A percentile compares a stretch with the other conserved stretches of the same genome.
These are phyloP conservation scores for Temnopleurus reevesii DNA, from an alignment of 53 echinoderm and acorn worm species.

Conservation along the genomic window DNA sequence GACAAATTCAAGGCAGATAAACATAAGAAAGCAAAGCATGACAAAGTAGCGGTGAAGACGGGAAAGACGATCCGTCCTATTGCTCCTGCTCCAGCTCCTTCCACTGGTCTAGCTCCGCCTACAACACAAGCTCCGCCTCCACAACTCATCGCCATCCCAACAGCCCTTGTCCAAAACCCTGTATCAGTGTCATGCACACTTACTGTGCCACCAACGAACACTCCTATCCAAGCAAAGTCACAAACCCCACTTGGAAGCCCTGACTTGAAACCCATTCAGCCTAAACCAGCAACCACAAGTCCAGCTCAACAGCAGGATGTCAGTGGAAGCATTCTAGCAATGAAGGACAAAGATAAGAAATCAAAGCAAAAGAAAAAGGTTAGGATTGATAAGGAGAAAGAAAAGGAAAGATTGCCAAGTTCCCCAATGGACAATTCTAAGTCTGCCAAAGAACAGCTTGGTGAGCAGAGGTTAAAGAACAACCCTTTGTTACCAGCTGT, in stretches of 20 bases:
- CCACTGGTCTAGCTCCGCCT: conserved; percentile 67
- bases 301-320: conserved; percentile 39
- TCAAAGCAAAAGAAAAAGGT: conserved; percentile 77
- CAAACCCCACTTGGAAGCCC: conserved; percentile 64
- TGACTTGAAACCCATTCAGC: conserved; percentile 92
- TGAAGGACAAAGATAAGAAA: conserved; percentile 78
- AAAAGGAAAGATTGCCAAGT: conserved; percentile 58
- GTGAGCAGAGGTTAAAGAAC: conserved; percentile 46
- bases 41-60: conserved; percentile 64
- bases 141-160: conserved; percentile 94
- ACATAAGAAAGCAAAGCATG: conserved; percentile 87
- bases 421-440: conserved; percentile 66
- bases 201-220: conserved; percentile 59
- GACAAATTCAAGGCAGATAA: conserved; percentile 80
- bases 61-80: conserved; percentile 79
- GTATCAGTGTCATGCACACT: conserved; percentile 69
- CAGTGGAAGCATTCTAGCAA: neutral
- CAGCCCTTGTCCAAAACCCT: conserved; percentile 66
- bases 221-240: conserved; percentile 71
- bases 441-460: conserved; percentile 23
- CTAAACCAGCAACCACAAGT: conserved; percentile 81
- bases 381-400: conserved; percentile 67
- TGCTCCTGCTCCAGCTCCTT: conserved; percentile 74
- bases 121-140: conserved; percentile 64
- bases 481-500: conserved; percentile 67